These are phyloP conservation scores for Hyles lineata DNA, from an alignment of 2,888 invertebrate genomes.

Conservation along the genomic window DNA sequence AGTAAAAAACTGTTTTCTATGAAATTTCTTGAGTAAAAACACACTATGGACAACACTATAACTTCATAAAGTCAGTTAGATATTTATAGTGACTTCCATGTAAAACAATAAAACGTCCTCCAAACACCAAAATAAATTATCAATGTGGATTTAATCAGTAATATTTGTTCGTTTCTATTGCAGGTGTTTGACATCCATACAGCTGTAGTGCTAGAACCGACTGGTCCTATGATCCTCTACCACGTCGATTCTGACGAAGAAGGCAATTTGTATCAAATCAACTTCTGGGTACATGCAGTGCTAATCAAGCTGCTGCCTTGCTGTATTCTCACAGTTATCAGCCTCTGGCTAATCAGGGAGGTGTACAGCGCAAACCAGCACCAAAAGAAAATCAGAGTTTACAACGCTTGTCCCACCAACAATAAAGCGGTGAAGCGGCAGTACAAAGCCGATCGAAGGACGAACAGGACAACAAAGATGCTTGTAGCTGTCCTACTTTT, in stretches of 20 bases:
- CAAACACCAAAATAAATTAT: background rate
- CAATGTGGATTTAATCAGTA: background rate
- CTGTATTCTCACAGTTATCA: slow-evolving; percentile 89
- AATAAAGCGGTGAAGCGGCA: slow-evolving; percentile 71
- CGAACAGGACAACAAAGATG: slow-evolving; percentile 95
- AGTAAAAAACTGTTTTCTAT: too few species aligned
- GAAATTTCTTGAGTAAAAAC: too few species aligned
- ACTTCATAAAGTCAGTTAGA: too few species aligned
- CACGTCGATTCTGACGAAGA: slow-evolving; percentile 84
- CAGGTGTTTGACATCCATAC: slow-evolving; percentile 81
- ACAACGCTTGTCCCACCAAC: slow-evolving; percentile 73
- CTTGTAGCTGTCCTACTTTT: slow-evolving; percentile 93
- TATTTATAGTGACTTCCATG: too few species aligned
- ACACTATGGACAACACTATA: too few species aligned
- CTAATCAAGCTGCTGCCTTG: slow-evolving; percentile 93
- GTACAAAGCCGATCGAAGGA: slow-evolving; percentile 73
- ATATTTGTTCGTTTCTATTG: background rate
- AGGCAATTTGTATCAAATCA: slow-evolving; percentile 87
- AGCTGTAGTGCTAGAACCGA: slow-evolving; percentile 80
- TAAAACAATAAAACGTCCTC: too few species aligned
- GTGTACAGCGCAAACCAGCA: slow-evolving; percentile 89
- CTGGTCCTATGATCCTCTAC: slow-evolving; percentile 75
- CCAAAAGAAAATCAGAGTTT: slow-evolving; percentile 85
- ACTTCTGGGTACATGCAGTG: slow-evolving; percentile 93
- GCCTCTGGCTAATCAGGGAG: slow-evolving; percentile 88